Evolutionary conservation across 2,113 vertebrate species (phyloP), one percentile per base, ranked within the genome.

Genomic region (Crotalus tigris): DNA sequence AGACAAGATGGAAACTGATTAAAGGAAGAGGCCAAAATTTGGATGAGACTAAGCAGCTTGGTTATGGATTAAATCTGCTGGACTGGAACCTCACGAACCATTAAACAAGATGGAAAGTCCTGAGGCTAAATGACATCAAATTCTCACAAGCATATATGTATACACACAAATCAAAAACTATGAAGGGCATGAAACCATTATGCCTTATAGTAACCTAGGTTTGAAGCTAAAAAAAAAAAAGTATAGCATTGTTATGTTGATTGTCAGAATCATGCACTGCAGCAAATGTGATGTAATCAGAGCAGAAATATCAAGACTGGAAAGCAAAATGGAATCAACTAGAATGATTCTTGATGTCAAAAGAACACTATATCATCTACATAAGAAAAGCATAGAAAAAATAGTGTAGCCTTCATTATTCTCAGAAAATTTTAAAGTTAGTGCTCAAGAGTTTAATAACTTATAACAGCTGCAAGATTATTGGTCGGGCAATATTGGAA

Each of bases 1-100:
- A 93, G 95, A 96, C 49, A 87, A 96, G 95, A 96, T 91, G 93
- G 87, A 90, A 85, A 21, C 7, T 96, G 96, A 96, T 95, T 95
- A 95, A 97, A 96, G 93, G 53, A 39, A 39, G 39, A 94, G 55
- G 75, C 26, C 17, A 90, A 89, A 91, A 23, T 57, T 0, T 33
- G 93, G 93, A 91, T 51, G 39, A 61, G 29, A 90, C 46, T 0
- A 44, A 90, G 23, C 0, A 0, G 11, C 51, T 69, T 90, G 1
- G 85, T 24, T 12, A 90, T 24, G 88, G 93, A 93, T 91, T 23
- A 17, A 3, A 23, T 91, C 51, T 69, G 26, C 29, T 53, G 1
- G 0, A 0, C 0, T 5, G 58, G 64, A 92, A 29, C 95, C 54
- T 0, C 49, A 88, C 44, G 0, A 0, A 3, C 29, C 9, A 29